These are phyloP conservation scores for Onthophagus taurus DNA, from an alignment of 1,140 invertebrate genomes.

Conservation along the genomic window DNA sequence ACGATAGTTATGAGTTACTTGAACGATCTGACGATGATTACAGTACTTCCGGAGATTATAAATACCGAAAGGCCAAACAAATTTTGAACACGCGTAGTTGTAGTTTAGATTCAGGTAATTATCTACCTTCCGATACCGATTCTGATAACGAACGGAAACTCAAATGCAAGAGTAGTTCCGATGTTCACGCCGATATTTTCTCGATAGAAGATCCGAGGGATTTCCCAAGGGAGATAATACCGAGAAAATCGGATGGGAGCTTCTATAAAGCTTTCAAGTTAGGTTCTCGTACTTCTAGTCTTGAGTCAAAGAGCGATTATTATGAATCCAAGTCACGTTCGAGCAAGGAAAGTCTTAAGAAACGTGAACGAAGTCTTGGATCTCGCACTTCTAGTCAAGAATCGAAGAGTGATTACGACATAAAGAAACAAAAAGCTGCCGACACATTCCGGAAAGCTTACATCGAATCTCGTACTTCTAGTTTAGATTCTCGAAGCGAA, in stretches of 20 bases:
- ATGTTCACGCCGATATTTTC: slow-evolving; percentile 52
- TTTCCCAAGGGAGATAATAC: slow-evolving; percentile 54
- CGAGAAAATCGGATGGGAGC: slow-evolving; percentile 54
- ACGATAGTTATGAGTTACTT: slow-evolving; percentile 79
- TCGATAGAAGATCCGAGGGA: slow-evolving; percentile 55
- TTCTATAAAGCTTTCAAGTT: slow-evolving; percentile 58
- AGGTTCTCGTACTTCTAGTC: slow-evolving; percentile 51
- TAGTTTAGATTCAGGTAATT: slow-evolving; percentile 59
- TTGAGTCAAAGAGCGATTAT: slow-evolving; percentile 56
- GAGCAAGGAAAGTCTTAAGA: slow-evolving; percentile 51
- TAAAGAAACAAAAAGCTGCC: slow-evolving; percentile 22
- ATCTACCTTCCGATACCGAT: slow-evolving; percentile 49
- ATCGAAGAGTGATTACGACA: slow-evolving; percentile 52
- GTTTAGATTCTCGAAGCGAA: slow-evolving; percentile 43
- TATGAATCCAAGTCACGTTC: slow-evolving; percentile 55
- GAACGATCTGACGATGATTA: slow-evolving; percentile 62
- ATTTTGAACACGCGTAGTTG: slow-evolving; percentile 45
- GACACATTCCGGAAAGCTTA: slow-evolving; percentile 21
- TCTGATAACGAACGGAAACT: slow-evolving; percentile 48
- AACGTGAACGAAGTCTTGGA: slow-evolving; percentile 40
- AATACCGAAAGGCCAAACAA: slow-evolving; percentile 24
- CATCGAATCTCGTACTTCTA: slow-evolving; percentile 44
- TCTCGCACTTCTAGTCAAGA: slow-evolving; percentile 55
- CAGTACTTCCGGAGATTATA: slow-evolving; percentile 31
- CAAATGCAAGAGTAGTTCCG: slow-evolving; percentile 51